Evolutionary conservation across 2,113 vertebrate species (phyloP), one percentile per base, ranked within the genome.

Genomic region (Mohoua ochrocephala): DNA sequence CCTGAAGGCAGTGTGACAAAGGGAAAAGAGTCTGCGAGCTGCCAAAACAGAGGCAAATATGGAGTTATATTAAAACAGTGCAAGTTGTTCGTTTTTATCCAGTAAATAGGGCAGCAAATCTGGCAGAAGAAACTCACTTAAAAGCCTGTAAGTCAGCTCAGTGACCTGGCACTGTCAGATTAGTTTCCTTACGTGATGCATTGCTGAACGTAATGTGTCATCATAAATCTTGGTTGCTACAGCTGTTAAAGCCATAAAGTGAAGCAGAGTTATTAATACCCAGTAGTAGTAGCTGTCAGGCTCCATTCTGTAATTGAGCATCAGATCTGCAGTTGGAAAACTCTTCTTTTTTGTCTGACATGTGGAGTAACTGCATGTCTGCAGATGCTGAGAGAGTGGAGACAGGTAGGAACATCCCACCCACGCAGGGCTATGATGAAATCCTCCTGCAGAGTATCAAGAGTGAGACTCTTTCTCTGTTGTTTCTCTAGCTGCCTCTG

Each of bases 81-180:
- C 35, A 79, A 81, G 39, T 88, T 76, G 33, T 54, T 93, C 15
- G 10, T 70, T 95, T 93, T 77, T 77, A 93, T 88, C 75, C 71
- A 92, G 87, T 87, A 91, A 96, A 96, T 57, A 85, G 87, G 82
- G 90, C 85, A 92, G 90, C 78, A 93, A 88, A 90, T 92, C 70
- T 95, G 95, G 91, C 95, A 94, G 93, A 93, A 91, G 63, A 86
- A 95, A 91, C 3, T 4, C 44, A 60, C 75, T 91, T 86, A 77
- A 80, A 94, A 95, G 81, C 52, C 75, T 86, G 47, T 60, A 93
- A 93, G 64, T 88, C 76, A 94, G 81, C 45, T 95, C 90, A 93
- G 82, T 88, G 89, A 94, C 81, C 93, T 93, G 95, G 90, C 68
- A 22, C 82, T 92, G 88, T 91, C 88, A 88, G 79, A 68, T 93